phyloP scores from a whole-genome alignment of 2,888 invertebrate species.

The Drepana falcataria region DNA sequence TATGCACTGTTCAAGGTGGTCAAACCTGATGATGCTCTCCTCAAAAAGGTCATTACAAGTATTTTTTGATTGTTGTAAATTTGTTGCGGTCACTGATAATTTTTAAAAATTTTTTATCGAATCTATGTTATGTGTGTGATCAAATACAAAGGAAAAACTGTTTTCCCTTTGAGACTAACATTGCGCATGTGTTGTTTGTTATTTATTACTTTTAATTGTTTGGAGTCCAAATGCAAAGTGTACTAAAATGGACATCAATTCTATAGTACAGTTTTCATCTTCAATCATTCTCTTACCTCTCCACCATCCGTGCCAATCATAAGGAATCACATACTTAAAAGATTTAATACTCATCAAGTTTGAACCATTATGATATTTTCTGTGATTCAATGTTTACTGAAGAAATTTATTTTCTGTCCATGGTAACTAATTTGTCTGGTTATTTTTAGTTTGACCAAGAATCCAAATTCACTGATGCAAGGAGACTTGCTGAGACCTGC shows the following conservation, averaged over 20 bases:
- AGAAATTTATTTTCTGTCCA: constrained; percentile 8
- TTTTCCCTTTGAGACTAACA: constrained; percentile 21
- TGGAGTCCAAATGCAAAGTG: neutral
- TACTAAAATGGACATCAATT: neutral
- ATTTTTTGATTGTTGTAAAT: constrained; percentile 17
- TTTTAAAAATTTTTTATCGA: constrained; percentile 16
- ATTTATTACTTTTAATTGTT: constrained; percentile 13
- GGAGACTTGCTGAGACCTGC: constrained; percentile 41
- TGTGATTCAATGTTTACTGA: constrained; percentile 16
- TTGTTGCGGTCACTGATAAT: constrained; percentile 36
- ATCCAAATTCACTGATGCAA: constrained; percentile 56
- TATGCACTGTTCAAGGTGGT: constrained; percentile 78
- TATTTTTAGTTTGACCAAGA: constrained; percentile 55
- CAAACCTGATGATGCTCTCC: constrained; percentile 76
- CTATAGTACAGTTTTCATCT: neutral
- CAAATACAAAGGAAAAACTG: constrained; percentile 4
- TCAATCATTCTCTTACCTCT: too few relatives aligned
- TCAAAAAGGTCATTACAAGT: constrained; percentile 70
- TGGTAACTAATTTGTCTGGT: constrained; percentile 3
- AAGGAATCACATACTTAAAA: neutral
- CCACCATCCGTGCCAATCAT: neutral
- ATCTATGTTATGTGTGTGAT: constrained; percentile 2
- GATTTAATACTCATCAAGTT: constrained; percentile 38
- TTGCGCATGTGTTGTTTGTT: constrained; percentile 33
- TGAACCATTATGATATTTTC: constrained; percentile 37